Percentiles rank a stretch among this genome's conserved stretches.
Evolutionary conservation across 1,140 invertebrate species (phyloP).

Genomic region (Psilanteris sp.): DNA sequence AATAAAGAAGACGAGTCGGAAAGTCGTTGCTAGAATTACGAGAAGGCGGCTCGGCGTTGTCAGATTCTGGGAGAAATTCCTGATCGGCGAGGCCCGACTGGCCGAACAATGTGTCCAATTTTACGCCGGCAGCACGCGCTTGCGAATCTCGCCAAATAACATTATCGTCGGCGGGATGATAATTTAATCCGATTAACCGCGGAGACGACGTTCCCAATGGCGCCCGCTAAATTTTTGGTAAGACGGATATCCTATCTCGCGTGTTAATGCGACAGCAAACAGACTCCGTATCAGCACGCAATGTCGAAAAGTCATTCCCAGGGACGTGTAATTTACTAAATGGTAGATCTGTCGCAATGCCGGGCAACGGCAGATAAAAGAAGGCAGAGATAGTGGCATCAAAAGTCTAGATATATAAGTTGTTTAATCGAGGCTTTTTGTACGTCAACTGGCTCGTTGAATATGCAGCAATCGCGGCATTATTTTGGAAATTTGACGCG

Average conservation of each 20-base stretch:
- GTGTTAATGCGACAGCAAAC: constrained; percentile 55
- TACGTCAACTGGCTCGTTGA: constrained; percentile 12
- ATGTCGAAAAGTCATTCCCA: constrained; percentile 54
- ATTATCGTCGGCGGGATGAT: constrained; percentile 67
- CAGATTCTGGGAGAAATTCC: background rate
- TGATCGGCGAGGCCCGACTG: background rate
- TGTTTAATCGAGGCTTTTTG: constrained; percentile 16
- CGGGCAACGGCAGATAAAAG: constrained; percentile 18
- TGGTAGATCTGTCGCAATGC: constrained; percentile 33
- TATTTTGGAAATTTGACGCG: constrained; percentile 46
- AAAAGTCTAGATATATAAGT: constrained; percentile 7
- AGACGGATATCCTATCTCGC: constrained; percentile 53
- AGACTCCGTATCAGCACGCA: constrained; percentile 44
- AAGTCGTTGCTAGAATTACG: constrained; percentile 20
- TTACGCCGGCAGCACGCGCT: constrained; percentile 44
- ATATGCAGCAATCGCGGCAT: constrained; percentile 41
- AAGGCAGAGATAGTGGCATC: background rate
- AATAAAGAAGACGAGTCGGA: constrained; percentile 18
- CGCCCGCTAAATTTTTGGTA: constrained; percentile 48
- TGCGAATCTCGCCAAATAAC: constrained; percentile 61
- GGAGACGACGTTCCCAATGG: constrained; percentile 14
- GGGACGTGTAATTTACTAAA: constrained; percentile 60
- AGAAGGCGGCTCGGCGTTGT: background rate
- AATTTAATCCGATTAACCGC: constrained; percentile 68
- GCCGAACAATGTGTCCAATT: constrained; percentile 17